Evolutionary conservation across 2,113 vertebrate species (phyloP).

Genomic region (Anas platyrhynchos): DNA sequence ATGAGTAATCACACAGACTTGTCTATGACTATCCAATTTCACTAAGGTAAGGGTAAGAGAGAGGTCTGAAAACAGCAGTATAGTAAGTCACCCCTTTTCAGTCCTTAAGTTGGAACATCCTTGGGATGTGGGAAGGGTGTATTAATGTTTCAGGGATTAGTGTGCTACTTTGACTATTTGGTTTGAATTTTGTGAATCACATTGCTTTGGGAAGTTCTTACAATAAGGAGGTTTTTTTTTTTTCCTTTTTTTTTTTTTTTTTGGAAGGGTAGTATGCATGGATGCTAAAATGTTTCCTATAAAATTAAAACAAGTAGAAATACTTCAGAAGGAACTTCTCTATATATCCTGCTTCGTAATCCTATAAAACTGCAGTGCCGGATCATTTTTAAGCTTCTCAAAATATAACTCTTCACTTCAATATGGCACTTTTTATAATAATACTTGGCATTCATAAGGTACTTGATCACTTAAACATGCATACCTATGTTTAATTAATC

Average conservation of each 20-base stretch:
- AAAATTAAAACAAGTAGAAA: neutral
- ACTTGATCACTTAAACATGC: constrained; percentile 6
- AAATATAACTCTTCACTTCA: neutral
- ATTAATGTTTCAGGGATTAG: neutral
- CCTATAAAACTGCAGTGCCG: neutral
- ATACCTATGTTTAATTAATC: constrained; percentile 31
- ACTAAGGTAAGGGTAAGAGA: neutral
- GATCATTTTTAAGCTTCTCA: neutral
- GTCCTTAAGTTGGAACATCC: neutral
- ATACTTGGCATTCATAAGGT: constrained; percentile 7
- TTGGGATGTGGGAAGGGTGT: neutral
- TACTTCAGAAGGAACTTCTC: neutral
- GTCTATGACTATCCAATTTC: neutral
- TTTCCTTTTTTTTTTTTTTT: neutral
- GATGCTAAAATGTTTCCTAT: neutral
- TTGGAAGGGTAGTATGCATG: neutral
- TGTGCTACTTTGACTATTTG: neutral
- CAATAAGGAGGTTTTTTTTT: neutral
- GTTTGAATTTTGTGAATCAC: neutral
- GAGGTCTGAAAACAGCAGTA: neutral
- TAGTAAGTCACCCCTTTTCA: neutral
- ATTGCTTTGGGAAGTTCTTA: neutral
- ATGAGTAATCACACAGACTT: neutral
- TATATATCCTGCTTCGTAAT: neutral
- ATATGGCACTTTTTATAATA: neutral